Percentiles rank a stretch among this genome's conserved stretches.
Conservation (phyloP, 2,113 vertebrate genomes). For the Oxyruncus cristatus region DNA sequence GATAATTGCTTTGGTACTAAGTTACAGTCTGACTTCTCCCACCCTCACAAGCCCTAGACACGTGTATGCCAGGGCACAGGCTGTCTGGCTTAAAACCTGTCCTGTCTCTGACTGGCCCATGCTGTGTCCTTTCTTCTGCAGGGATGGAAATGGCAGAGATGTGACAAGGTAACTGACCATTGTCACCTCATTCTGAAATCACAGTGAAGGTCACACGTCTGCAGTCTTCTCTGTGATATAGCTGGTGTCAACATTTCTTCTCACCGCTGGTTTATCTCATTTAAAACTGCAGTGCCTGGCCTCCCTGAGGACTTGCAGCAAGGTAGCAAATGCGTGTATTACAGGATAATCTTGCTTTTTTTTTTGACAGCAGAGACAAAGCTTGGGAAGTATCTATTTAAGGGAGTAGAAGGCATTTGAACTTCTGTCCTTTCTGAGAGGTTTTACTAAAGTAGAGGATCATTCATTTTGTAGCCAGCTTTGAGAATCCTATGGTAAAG, state of each 20-base stretch:
- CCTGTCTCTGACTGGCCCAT: neutral
- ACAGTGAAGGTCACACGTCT: neutral
- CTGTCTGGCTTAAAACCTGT: neutral
- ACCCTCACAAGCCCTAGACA: neutral
- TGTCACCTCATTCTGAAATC: neutral
- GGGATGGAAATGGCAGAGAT: neutral
- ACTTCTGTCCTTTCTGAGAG: neutral
- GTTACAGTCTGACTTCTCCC: neutral
- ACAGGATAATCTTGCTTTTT: neutral
- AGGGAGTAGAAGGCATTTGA: neutral
- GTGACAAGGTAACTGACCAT: neutral
- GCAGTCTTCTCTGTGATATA: neutral
- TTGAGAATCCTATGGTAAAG: neutral
- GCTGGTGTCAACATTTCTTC: neutral
- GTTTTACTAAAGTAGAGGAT: neutral
- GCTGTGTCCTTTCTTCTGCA: neutral
- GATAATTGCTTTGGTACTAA: neutral
- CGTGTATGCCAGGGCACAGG: neutral
- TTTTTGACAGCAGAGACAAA: neutral
- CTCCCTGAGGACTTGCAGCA: neutral
- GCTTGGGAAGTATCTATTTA: neutral
- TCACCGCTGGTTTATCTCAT: neutral
- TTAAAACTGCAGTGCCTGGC: neutral
- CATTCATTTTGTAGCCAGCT: neutral
- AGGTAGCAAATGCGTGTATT: neutral